Evolutionary conservation across 2,797 vertebrate species (phyloP), one percentile per base, ranked within the genome.

Genomic region (Microcaecilia unicolor): DNA sequence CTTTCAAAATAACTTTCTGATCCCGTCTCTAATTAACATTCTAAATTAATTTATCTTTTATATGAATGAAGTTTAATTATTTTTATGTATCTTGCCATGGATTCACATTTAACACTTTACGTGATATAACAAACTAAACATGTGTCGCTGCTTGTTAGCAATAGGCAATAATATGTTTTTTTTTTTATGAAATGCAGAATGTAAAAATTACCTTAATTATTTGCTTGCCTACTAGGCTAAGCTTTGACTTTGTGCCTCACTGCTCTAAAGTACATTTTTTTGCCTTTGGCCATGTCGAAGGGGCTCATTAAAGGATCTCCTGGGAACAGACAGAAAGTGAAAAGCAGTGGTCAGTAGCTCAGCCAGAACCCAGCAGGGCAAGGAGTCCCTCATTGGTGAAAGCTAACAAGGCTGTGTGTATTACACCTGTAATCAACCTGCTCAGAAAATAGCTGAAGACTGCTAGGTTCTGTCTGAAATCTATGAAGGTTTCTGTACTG

Each of bases 301-400:
- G 88, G 88, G 80, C 87, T 97, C 91, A 93, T 97, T 97, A 97
- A 82, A 77, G 66, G 72, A 68, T 82, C 91, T 87, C 90, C 49
- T 48, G 89, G 88, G 91, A 90, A 67, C 55, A 72, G 86, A 82
- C 63, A 92, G 84, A 87, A 91, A 93, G 87, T 50, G 77, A 76
- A 82, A 88, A 76, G 85, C 83, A 77, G 77, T 90, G 90, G 89
- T 83, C 86, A 83, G 87, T 81, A 75, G 64, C 42, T 72, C 68
- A 58, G 52, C 48, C 38, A 51, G 50, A 66, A 51, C 41, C 61
- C 80, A 83, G 70, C 80, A 71, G 69, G 61, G 71, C 70, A 70
- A 76, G 61, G 68, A 70, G 69, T 65, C 64, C 47, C 73, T 76
- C 63, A 61, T 71, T 64, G 58, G 32, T 5, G 45, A 72, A 51